A percentile compares a stretch with the other conserved stretches of the same genome.
phyloP scores from a whole-genome alignment of 2,797 vertebrate species.

The Neosalanx taihuensis region DNA sequence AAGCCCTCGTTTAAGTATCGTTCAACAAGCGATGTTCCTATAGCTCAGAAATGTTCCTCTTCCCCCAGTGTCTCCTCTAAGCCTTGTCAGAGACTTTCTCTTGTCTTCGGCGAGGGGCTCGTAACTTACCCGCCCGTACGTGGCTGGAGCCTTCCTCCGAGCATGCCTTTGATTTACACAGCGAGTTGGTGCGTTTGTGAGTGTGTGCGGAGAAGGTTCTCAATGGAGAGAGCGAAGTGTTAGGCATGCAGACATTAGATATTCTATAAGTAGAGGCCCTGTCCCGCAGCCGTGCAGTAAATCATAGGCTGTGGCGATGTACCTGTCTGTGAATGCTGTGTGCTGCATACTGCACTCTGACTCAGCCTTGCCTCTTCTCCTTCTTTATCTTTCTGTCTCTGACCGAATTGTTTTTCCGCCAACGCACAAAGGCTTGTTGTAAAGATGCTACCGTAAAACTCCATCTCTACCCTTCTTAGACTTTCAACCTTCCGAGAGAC shows the following conservation, averaged over 20 bases:
- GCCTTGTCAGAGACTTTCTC: background rate
- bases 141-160: background rate
- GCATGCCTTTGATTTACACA: conserved; percentile 20
- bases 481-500: background rate
- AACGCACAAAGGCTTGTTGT: too few relatives aligned
- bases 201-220: conserved; percentile 4
- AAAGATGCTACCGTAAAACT: background rate
- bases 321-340: background rate
- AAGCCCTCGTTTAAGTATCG: background rate
- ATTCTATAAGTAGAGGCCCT: conserved; percentile 25
- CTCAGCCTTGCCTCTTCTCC: background rate
- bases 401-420: too few relatives aligned
- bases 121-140: conserved; percentile 4
- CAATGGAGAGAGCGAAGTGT: conserved; percentile 49
- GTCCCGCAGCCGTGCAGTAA: conserved; percentile 7
- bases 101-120: background rate
- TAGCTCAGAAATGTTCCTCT: background rate
- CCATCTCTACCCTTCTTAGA: background rate
- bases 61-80: background rate
- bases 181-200: background rate
- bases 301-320: conserved; percentile 9
- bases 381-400: too few relatives aligned
- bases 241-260: conserved; percentile 41
- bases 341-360: background rate
- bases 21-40: background rate